A percentile compares a stretch with the other conserved stretches of the same genome.
These are phyloP conservation scores for Drosophila bunnanda DNA, from an alignment of 2,888 invertebrate genomes.

Conservation along the genomic window DNA sequence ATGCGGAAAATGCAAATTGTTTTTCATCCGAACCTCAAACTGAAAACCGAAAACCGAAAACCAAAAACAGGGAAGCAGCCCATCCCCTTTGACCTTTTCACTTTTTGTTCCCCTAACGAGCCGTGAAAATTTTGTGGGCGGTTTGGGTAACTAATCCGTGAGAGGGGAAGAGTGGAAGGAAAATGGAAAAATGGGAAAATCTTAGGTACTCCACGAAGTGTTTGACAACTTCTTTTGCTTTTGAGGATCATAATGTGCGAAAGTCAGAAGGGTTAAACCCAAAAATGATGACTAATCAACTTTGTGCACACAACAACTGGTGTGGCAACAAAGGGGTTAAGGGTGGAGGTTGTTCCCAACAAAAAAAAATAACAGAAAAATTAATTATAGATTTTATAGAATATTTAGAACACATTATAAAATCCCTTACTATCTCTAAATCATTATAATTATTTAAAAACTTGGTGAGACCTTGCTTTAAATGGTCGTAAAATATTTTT, in stretches of 20 bases:
- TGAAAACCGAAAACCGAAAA: slow-evolving; percentile 27
- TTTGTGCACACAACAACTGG: not conserved
- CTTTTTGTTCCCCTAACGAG: slow-evolving; percentile 56
- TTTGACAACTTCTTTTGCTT: slow-evolving; percentile 66
- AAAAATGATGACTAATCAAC: slow-evolving; percentile 42
- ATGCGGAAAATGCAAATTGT: slow-evolving; percentile 76
- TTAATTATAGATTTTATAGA: not conserved
- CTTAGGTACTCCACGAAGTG: slow-evolving; percentile 53
- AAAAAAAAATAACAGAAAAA: not conserved
- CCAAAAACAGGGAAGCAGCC: slow-evolving; percentile 8
- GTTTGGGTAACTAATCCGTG: slow-evolving; percentile 64
- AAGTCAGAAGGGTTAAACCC: slow-evolving; percentile 39
- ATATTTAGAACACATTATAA: not conserved
- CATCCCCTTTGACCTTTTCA: slow-evolving; percentile 41
- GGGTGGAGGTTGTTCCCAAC: no score
- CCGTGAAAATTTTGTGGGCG: slow-evolving; percentile 77
- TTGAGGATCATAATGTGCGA: slow-evolving; percentile 17
- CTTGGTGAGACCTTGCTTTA: no score
- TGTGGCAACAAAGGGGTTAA: slow-evolving; percentile 3
- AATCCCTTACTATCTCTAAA: not conserved
- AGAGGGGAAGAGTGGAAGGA: not conserved
- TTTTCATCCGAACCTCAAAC: slow-evolving; percentile 38
- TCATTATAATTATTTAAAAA: not conserved
- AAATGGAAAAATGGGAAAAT: not conserved
- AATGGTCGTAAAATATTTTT: no score